Evolutionary conservation across 2,888 invertebrate genomes (phyloP), one percentile per base, ranked within the genome.

Genomic region (Sinohyriopsis cumingii): DNA sequence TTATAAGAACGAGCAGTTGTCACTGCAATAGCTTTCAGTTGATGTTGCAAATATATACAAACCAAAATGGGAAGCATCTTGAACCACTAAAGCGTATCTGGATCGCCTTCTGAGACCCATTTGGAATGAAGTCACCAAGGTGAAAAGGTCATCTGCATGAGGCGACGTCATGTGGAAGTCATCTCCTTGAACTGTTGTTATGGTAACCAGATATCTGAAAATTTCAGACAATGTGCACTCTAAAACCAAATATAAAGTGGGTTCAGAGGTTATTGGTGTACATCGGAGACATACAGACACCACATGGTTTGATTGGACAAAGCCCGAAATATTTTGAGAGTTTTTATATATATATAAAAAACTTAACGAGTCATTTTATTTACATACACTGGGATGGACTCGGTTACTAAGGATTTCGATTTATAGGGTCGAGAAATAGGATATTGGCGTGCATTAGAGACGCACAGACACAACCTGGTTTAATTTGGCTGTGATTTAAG

Each of bases 21-120:
- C 15, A 12, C 45, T 45, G 9, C 45, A 45, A 45, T 12, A 15
- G 45, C 45, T 45, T 45, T 45, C 45, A 45, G 45, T 0, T 45
- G 45, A 45, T 45, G 45, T 45, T 45, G 33, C 12, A 65, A 55
- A 65, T 53, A 53, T 22, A 1, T 55, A 65, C 67, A 65, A 69
- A 84, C 84, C 84, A 59, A 81, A 72, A 70, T 82, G 80, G 54
- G 82, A 77, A 25, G 79, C 75, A 67, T 84, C 84, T 57, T 83
- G 81, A 5, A 80, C 77, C 65, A 81, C 80, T n/a, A 85, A 63
- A 62, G 82, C 83, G 55, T 77, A 81, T 60, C 72, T 76, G 68
- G 86, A 85, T 53, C 80, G 71, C 28, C 76, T 71, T 56, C 78
- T 75, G 5, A 86, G 75, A 12, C 84, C 84, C n/a, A 83, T 76